Percentiles rank a stretch among this genome's conserved stretches.
These are phyloP conservation scores for Euzetes globulus DNA, from an alignment of 2,888 invertebrate species.

Conservation along the genomic window DNA sequence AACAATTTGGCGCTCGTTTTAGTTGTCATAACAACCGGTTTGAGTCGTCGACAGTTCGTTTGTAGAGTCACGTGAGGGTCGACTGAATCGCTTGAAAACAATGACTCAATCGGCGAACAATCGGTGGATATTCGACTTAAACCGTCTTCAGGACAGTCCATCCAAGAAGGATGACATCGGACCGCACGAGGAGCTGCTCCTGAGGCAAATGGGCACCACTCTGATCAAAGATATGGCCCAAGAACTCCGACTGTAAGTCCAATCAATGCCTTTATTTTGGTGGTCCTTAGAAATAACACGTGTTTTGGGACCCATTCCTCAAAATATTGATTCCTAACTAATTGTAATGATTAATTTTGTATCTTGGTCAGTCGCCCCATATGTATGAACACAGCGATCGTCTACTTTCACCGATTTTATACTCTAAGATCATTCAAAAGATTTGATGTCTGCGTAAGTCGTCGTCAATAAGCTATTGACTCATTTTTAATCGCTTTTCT, in stretches of 20 bases:
- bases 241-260: background rate
- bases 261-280: background rate
- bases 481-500: background rate
- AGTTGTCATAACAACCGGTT: background rate
- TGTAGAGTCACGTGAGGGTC: background rate
- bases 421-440: background rate
- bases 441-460: constrained; percentile 1
- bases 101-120: background rate
- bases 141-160: background rate
- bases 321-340: background rate
- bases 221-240: background rate
- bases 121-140: background rate
- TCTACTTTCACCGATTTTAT: background rate
- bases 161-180: background rate
- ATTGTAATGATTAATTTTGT: background rate
- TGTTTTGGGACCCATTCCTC: background rate
- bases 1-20: background rate
- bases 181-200: background rate
- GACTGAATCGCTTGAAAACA: background rate
- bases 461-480: too few species aligned
- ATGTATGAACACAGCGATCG: background rate
- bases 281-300: background rate
- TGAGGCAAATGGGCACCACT: background rate
- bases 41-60: background rate
- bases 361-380: background rate